phyloP scores from a whole-genome alignment of 2,888 invertebrate species.

The Xestoiulus laeticollis region DNA sequence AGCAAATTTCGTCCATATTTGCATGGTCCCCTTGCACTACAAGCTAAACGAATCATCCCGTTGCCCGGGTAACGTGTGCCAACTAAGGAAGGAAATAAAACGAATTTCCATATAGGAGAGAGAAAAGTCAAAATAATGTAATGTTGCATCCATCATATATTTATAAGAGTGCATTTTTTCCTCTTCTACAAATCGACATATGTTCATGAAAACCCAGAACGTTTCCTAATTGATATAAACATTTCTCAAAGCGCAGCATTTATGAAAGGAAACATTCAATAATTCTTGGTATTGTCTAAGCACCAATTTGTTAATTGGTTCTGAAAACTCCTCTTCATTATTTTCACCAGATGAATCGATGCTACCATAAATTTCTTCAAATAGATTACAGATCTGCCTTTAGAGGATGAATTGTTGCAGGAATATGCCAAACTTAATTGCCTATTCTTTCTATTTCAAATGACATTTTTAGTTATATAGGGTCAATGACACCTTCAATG shows the following conservation, averaged over 20 bases:
- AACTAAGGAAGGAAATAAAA: slow-evolving; percentile 17
- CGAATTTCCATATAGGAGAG: slow-evolving; percentile 19
- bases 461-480: too few relatives aligned
- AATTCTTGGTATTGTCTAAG: too few relatives aligned
- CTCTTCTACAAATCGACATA: not conserved
- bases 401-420: too few relatives aligned
- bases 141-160: not conserved
- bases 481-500: too few relatives aligned
- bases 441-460: too few relatives aligned
- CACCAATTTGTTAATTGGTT: too few relatives aligned
- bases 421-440: too few relatives aligned
- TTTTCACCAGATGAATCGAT: too few relatives aligned
- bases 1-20: not conserved
- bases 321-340: too few relatives aligned
- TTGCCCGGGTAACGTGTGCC: not conserved
- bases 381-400: too few relatives aligned
- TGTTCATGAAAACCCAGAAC: not conserved
- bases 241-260: not conserved
- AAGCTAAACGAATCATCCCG: not conserved
- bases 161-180: not conserved
- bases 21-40: not conserved
- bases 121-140: slow-evolving; percentile 4
- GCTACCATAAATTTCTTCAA: too few relatives aligned
- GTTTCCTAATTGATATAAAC: not conserved
- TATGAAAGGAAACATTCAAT: not conserved